Percentiles rank a stretch among this genome's conserved stretches.
Evolutionary conservation across 1,140 invertebrate species (phyloP).

Genomic region (Ruditapes philippinarum): DNA sequence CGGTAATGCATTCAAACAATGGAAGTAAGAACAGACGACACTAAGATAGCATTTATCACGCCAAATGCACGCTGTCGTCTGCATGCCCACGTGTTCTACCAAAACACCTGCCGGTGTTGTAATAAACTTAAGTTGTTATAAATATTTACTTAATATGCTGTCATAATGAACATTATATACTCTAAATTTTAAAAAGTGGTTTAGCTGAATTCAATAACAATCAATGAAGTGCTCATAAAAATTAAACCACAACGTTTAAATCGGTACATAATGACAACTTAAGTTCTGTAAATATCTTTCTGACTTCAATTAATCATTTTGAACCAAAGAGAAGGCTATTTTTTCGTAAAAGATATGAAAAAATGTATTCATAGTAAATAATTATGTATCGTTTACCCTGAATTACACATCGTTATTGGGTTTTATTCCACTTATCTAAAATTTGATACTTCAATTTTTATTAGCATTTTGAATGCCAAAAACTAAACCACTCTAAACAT

Average conservation of each 20-base stretch:
- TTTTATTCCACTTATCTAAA: not conserved
- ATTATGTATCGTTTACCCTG: not conserved
- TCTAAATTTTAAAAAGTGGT: not conserved
- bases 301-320: not conserved
- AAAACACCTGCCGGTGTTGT: not conserved
- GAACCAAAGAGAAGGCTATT: not conserved
- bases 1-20: too few species aligned
- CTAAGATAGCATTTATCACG: too few species aligned
- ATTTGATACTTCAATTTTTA: too few species aligned
- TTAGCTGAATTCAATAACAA: not conserved
- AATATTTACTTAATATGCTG: not conserved
- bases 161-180: not conserved
- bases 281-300: not conserved
- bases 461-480: too few species aligned
- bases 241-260: not conserved
- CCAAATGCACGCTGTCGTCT: not conserved
- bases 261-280: not conserved
- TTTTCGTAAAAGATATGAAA: not conserved
- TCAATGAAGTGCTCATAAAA: not conserved
- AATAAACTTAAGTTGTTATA: not conserved
- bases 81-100: not conserved
- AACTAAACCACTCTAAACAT: too few species aligned
- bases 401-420: not conserved
- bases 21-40: too few species aligned
- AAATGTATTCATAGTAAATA: not conserved